A percentile compares a stretch with the other conserved stretches of the same genome.
phyloP scores from a whole-genome alignment of 2,888 invertebrate genomes.

The Tuta absoluta region DNA sequence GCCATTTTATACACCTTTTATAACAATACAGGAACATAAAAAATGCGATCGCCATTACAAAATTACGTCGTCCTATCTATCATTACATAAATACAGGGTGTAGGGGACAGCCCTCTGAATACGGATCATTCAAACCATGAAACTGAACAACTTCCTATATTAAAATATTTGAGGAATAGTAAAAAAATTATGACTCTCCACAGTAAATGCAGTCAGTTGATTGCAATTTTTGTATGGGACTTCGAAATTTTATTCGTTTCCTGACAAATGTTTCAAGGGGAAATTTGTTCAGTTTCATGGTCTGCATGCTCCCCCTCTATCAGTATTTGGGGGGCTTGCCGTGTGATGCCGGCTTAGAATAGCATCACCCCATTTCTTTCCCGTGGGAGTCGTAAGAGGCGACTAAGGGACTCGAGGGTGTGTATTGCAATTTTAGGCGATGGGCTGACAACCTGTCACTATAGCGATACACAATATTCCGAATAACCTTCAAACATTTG shows the following conservation, averaged over 20 bases:
- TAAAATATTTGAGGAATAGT: neutral
- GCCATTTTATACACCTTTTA: neutral
- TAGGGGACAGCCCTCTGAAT: neutral
- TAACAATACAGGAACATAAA: too few species aligned
- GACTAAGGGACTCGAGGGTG: too few species aligned
- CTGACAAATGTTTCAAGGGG: neutral
- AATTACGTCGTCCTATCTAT: neutral
- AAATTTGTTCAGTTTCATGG: conserved; percentile 3
- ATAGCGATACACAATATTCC: too few species aligned
- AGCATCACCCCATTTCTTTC: too few species aligned
- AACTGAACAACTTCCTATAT: neutral
- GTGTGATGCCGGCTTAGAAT: too few species aligned
- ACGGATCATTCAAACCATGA: neutral
- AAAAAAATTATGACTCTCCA: too few species aligned
- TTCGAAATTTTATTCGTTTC: neutral
- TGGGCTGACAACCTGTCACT: too few species aligned
- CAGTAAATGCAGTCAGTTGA: neutral
- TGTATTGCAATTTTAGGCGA: too few species aligned
- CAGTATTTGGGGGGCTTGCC: too few species aligned
- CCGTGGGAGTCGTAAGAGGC: too few species aligned
- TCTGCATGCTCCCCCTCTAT: neutral
- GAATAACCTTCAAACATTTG: too few species aligned
- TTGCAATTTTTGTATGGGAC: neutral
- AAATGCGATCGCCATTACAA: neutral
- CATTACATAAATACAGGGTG: too few species aligned